These are phyloP conservation scores for Dipodomys ordii DNA, from an alignment of 2,113 vertebrate species.

Conservation along the genomic window DNA sequence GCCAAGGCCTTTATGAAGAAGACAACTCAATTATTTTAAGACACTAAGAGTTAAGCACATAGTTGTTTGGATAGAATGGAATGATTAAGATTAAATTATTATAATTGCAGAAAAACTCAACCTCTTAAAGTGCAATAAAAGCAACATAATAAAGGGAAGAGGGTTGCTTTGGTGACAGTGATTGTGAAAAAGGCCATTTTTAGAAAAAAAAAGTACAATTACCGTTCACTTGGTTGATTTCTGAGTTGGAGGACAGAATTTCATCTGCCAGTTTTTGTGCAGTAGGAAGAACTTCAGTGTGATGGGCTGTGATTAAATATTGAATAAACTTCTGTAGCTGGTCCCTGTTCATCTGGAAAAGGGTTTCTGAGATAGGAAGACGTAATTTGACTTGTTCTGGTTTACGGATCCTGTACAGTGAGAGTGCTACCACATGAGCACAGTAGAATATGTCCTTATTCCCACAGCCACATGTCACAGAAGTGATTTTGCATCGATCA, in stretches of 20 bases:
- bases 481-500: slow-evolving; percentile 99
- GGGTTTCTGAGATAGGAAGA: slow-evolving; percentile 99
- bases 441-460: slow-evolving; percentile 99
- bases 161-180: neutral
- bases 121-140: slow-evolving; percentile 37
- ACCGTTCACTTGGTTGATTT: slow-evolving; percentile 99
- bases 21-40: slow-evolving; percentile 34
- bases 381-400: slow-evolving; percentile 98
- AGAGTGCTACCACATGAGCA: slow-evolving; percentile 98
- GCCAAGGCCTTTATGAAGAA: slow-evolving; percentile 1
- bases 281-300: slow-evolving; percentile 98
- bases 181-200: neutral
- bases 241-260: slow-evolving; percentile 99
- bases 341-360: slow-evolving; percentile 99
- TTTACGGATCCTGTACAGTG: slow-evolving; percentile 98
- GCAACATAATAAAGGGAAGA: slow-evolving; percentile 14
- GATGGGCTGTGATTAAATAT: slow-evolving; percentile 99
- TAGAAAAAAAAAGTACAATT: slow-evolving; percentile 79
- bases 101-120: slow-evolving; percentile 38
- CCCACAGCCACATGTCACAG: slow-evolving; percentile 98
- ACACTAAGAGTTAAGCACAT: slow-evolving; percentile 21
- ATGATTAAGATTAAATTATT: slow-evolving; percentile 41
- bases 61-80: slow-evolving; percentile 62
- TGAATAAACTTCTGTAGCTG: slow-evolving; percentile 99
- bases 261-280: slow-evolving; percentile 99